Conservation (phyloP, 2,113 vertebrate genomes). For the Phasianus colchicus region DNA sequence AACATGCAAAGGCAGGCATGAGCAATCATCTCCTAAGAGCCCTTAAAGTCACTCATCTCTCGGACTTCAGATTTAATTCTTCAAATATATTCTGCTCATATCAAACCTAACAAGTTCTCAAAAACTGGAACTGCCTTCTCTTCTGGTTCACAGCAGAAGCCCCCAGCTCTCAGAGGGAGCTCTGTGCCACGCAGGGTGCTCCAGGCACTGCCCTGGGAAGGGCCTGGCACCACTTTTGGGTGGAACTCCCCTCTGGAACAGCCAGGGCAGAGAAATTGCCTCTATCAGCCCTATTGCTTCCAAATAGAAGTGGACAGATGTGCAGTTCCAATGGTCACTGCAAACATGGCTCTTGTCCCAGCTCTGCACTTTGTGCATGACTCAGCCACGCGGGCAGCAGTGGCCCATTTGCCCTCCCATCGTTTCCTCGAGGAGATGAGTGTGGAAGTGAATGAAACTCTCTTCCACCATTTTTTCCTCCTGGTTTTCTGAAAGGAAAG, state of each 20-base stretch:
- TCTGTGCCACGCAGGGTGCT: rapidly evolving
- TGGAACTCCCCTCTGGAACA: background rate
- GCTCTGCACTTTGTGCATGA: background rate
- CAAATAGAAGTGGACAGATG: no score
- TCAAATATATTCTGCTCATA: background rate
- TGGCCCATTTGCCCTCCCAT: background rate
- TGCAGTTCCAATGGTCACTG: no score
- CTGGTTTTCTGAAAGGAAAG: background rate
- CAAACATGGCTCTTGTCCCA: rapidly evolving
- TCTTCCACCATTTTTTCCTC: rapidly evolving
- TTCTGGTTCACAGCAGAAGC: background rate
- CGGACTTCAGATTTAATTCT: background rate
- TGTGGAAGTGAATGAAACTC: background rate
- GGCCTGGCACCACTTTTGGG: background rate
- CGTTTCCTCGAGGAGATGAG: background rate
- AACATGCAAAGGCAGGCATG: background rate
- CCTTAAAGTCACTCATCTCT: background rate
- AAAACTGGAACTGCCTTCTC: background rate
- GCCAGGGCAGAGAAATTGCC: background rate
- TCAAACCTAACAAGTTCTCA: background rate
- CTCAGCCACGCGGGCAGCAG: rapidly evolving
- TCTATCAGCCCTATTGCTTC: no score
- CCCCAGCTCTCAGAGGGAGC: background rate
- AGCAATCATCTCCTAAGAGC: background rate
- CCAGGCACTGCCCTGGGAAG: background rate